Percentiles rank a stretch among this genome's conserved stretches.
Evolutionary conservation across 2,113 vertebrate genomes (phyloP).

Genomic region (Enhydra lutris): DNA sequence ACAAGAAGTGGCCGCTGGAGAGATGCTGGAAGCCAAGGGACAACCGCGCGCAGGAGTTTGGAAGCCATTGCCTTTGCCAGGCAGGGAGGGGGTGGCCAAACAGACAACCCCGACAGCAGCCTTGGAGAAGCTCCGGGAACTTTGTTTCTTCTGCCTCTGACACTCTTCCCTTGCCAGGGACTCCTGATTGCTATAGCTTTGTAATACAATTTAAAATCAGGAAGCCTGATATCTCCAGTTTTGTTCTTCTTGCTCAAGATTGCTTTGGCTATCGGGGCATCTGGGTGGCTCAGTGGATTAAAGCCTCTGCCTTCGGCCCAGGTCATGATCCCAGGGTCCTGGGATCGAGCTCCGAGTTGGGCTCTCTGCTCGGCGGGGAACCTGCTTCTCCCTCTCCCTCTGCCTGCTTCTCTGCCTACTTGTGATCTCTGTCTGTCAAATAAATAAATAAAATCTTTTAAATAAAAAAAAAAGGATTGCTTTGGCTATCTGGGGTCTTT

Average conservation of each 20-base stretch:
- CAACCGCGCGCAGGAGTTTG: slow-evolving; percentile 90
- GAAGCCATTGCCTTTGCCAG: slow-evolving; percentile 86
- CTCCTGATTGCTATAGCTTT: slow-evolving; percentile 71
- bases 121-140: slow-evolving; percentile 22
- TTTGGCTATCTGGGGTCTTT: neutral
- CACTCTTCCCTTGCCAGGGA: neutral
- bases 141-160: slow-evolving; percentile 2
- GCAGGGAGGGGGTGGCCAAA: neutral
- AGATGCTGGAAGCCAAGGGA: slow-evolving; percentile 94
- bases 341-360: fast-evolving
- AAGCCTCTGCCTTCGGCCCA: too few species aligned
- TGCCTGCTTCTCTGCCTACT: too few species aligned
- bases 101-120: neutral
- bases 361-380: too few species aligned
- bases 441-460: too few species aligned
- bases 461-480: neutral
- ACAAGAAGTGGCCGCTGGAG: slow-evolving; percentile 91
- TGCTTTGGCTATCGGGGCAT: neutral
- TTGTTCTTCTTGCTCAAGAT: neutral
- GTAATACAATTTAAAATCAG: neutral
- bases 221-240: neutral
- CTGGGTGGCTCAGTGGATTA: too few species aligned
- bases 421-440: too few species aligned
- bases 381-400: too few species aligned
- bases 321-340: too few species aligned